phyloP scores from a whole-genome alignment of 2,797 vertebrate genomes.

The Amphiprion clarkii region DNA sequence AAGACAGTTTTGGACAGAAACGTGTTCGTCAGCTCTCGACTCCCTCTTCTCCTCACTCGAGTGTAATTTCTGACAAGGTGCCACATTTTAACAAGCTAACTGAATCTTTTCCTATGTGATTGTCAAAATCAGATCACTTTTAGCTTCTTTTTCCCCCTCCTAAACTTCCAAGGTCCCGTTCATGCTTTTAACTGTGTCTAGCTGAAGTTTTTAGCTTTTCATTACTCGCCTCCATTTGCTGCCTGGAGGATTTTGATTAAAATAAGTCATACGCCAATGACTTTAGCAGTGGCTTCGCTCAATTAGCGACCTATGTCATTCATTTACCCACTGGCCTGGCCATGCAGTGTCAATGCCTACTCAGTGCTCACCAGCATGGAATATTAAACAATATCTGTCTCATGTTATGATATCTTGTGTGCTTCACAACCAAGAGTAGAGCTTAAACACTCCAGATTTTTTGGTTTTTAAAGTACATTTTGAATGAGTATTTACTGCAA shows the following conservation, averaged over 20 bases:
- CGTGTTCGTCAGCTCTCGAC: slow-evolving; percentile 7
- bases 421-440: too few species aligned
- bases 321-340: too few species aligned
- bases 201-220: slow-evolving; percentile 5
- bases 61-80: slow-evolving; percentile 37
- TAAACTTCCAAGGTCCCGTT: neutral
- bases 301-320: too few species aligned
- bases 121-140: slow-evolving; percentile 2
- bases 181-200: neutral
- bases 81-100: slow-evolving; percentile 37
- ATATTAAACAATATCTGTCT: too few species aligned
- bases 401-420: too few species aligned
- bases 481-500: too few species aligned
- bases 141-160: neutral
- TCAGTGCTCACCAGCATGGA: too few species aligned
- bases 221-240: neutral
- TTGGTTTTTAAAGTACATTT: too few species aligned
- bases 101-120: neutral
- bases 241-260: neutral
- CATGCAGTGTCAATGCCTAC: too few species aligned
- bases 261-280: too few species aligned
- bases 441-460: too few species aligned
- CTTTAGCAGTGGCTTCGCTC: too few species aligned
- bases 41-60: slow-evolving; percentile 2
- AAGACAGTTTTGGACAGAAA: slow-evolving; percentile 23